phyloP scores from a whole-genome alignment of 2,113 vertebrate genomes.

The Lathamus discolor region DNA sequence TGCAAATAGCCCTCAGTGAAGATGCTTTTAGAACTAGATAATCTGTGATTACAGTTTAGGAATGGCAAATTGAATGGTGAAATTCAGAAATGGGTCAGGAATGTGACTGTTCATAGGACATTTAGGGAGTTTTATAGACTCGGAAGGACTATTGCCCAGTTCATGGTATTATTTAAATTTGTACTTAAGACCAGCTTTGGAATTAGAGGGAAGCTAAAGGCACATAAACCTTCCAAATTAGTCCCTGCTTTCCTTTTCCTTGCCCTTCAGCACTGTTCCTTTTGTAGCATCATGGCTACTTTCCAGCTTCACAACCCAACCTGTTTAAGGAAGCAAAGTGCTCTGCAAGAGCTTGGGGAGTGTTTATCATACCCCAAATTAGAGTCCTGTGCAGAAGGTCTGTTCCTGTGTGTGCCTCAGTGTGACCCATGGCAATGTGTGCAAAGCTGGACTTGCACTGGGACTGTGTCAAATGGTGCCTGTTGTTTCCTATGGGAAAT shows the following conservation, averaged over 20 bases:
- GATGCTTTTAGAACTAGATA: neutral
- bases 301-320: neutral
- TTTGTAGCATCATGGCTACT: neutral
- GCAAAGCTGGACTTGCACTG: neutral
- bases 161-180: slow-evolving; percentile 38
- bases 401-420: neutral
- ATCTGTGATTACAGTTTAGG: neutral
- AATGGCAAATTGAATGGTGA: neutral
- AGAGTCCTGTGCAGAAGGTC: neutral
- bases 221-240: slow-evolving; percentile 50
- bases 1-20: neutral
- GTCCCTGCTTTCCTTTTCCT: slow-evolving; percentile 52
- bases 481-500: neutral
- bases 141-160: slow-evolving; percentile 40
- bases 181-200: slow-evolving; percentile 45
- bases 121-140: neutral
- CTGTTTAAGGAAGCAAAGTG: neutral
- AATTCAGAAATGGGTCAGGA: neutral
- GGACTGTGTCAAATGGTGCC: neutral
- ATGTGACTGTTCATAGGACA: neutral
- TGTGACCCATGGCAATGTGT: neutral
- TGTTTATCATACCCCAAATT: fast-evolving
- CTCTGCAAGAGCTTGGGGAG: neutral
- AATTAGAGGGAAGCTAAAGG: slow-evolving; percentile 31
- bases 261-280: slow-evolving; percentile 37